Percentiles rank a stretch among this genome's conserved stretches.
Conservation (phyloP, 2,888 invertebrate species). For the Ennomos quercinarius region DNA sequence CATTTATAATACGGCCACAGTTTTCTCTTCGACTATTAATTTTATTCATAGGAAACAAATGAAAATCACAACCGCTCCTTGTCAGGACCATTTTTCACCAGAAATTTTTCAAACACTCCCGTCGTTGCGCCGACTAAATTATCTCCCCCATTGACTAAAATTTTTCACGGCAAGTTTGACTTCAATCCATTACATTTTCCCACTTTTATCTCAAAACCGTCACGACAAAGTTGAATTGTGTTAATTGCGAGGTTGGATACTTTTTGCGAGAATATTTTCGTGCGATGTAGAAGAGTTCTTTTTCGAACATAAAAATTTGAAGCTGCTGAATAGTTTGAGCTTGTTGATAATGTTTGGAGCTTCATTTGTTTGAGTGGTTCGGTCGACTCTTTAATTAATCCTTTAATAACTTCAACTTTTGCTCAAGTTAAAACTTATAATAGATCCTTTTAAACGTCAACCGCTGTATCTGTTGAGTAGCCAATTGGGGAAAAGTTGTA, state of each 20-base stretch:
- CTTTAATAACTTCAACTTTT: slow-evolving; percentile 25
- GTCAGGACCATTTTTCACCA: slow-evolving; percentile 69
- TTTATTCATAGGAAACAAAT: slow-evolving; percentile 80
- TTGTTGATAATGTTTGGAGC: slow-evolving; percentile 38
- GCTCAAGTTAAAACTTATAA: slow-evolving; percentile 5
- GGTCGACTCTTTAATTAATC: slow-evolving; percentile 31
- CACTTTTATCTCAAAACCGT: slow-evolving; percentile 75
- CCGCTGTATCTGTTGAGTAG: neutral
- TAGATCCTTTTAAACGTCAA: neutral
- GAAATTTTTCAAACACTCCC: slow-evolving; percentile 75
- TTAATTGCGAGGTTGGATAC: slow-evolving; percentile 72
- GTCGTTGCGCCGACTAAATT: slow-evolving; percentile 71
- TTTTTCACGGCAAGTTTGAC: slow-evolving; percentile 83
- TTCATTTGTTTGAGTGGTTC: slow-evolving; percentile 38
- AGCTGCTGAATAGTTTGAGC: slow-evolving; percentile 44
- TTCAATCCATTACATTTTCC: slow-evolving; percentile 79
- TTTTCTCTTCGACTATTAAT: slow-evolving; percentile 71
- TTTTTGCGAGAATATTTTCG: slow-evolving; percentile 62
- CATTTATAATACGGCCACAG: slow-evolving; percentile 68
- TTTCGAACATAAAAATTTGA: slow-evolving; percentile 52
- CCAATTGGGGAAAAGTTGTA: neutral
- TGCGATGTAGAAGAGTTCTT: slow-evolving; percentile 50
- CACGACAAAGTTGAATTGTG: slow-evolving; percentile 73
- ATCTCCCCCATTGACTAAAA: slow-evolving; percentile 81
- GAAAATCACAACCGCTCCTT: slow-evolving; percentile 50